Conservation (phyloP, 1,140 invertebrate genomes). For the Phthorimaea operculella region DNA sequence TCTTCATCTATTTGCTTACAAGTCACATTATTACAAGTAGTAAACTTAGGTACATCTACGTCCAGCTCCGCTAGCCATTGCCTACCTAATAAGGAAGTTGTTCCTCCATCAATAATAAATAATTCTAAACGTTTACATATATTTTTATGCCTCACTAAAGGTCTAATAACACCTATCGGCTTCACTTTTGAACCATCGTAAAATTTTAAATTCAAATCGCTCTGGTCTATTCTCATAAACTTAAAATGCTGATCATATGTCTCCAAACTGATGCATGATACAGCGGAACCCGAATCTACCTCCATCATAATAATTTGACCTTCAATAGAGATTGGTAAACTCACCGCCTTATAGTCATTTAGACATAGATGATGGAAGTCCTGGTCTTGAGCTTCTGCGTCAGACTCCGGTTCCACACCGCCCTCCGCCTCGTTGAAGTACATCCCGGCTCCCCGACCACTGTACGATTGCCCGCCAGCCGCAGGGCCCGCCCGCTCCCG, state of each 20-base stretch:
- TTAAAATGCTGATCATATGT: too few relatives aligned
- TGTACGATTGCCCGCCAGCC: neutral
- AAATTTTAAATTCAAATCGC: neutral
- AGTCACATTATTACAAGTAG: neutral
- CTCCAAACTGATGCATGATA: neutral
- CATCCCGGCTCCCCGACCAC: neutral
- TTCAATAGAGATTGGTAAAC: neutral
- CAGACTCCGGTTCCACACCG: neutral
- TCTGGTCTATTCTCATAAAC: too few relatives aligned
- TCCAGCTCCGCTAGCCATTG: constrained; percentile 7
- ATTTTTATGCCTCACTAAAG: neutral
- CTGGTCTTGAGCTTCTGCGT: neutral
- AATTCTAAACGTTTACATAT: neutral
- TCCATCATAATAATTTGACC: neutral
- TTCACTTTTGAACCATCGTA: neutral
- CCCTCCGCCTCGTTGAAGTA: neutral
- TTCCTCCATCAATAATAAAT: constrained; percentile 3
- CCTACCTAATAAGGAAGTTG: constrained; percentile 5
- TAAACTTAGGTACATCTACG: constrained; percentile 2
- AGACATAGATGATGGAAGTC: neutral
- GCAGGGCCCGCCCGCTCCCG: too few relatives aligned
- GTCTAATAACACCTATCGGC: neutral
- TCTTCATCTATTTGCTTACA: neutral
- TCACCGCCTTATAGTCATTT: neutral
- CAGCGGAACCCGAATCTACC: neutral